A percentile compares a stretch with the other conserved stretches of the same genome.
These are phyloP conservation scores for Agrotis ipsilon DNA, from an alignment of 2,888 invertebrate species.

Conservation along the genomic window DNA sequence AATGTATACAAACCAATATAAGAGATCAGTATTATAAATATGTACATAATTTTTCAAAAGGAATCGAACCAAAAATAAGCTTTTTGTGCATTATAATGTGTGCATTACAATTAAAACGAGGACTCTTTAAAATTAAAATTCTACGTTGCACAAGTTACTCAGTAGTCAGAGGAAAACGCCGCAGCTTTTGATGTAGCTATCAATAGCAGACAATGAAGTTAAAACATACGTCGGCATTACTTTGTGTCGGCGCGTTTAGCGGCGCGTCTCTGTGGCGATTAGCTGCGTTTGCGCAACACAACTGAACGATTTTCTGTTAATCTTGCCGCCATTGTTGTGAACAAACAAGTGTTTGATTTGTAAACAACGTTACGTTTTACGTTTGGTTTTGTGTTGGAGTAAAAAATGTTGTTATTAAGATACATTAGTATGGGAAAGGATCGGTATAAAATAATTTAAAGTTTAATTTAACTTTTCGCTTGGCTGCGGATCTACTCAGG, in stretches of 20 bases:
- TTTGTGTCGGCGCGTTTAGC: constrained; percentile 65
- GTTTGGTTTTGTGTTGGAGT: constrained; percentile 43
- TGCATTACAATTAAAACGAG: too few relatives aligned
- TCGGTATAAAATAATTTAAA: background rate
- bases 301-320: constrained; percentile 71
- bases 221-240: constrained; percentile 57
- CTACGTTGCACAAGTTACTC: background rate
- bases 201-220: constrained; percentile 68
- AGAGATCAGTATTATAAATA: too few relatives aligned
- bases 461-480: background rate
- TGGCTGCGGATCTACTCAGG: background rate
- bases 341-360: constrained; percentile 77
- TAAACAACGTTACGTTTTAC: constrained; percentile 76
- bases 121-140: background rate
- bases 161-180: constrained; percentile 38
- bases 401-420: constrained; percentile 41
- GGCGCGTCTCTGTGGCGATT: constrained; percentile 70
- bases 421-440: constrained; percentile 7
- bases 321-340: constrained; percentile 74
- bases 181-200: constrained; percentile 62
- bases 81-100: too few relatives aligned
- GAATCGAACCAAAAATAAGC: too few relatives aligned
- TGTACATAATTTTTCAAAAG: too few relatives aligned
- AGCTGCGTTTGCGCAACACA: constrained; percentile 78
- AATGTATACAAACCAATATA: too few relatives aligned